A percentile compares a stretch with the other conserved stretches of the same genome.
Evolutionary conservation across 2,888 invertebrate genomes (phyloP).

Genomic region (Oligia fasciuncula): DNA sequence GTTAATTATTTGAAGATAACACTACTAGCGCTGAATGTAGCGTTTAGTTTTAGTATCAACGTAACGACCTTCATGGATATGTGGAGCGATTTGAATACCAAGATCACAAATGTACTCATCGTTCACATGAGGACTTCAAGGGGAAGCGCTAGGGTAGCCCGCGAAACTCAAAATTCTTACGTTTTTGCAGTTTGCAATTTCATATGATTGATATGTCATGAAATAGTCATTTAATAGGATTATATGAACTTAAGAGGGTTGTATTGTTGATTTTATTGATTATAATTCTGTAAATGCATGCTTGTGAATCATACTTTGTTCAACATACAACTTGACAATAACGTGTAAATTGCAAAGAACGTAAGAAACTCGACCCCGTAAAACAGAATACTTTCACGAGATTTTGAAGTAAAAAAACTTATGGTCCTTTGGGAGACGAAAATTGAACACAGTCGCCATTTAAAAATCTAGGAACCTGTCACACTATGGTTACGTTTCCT

Average conservation of each 20-base stretch:
- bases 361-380: too few relatives aligned
- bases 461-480: not conserved
- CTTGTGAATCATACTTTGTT: too few relatives aligned
- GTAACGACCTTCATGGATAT: not conserved
- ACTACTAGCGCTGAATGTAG: constrained; percentile 13
- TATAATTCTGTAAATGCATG: too few relatives aligned
- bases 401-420: not conserved
- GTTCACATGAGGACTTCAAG: not conserved
- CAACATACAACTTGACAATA: too few relatives aligned
- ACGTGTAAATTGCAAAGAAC: too few relatives aligned
- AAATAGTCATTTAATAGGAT: too few relatives aligned
- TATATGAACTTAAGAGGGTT: too few relatives aligned
- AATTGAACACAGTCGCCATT: constrained; percentile 7
- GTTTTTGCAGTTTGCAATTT: too few relatives aligned
- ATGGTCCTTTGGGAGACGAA: constrained; percentile 28
- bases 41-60: not conserved
- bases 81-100: constrained; percentile 1
- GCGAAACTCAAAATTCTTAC: too few relatives aligned
- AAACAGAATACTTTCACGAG: not conserved
- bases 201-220: too few relatives aligned
- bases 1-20: constrained; percentile 17
- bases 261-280: too few relatives aligned
- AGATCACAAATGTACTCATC: not conserved
- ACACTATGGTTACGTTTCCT: not conserved
- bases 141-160: too few relatives aligned